phyloP scores from a whole-genome alignment of 2,113 vertebrate genomes.

The Tringa solitaria region DNA sequence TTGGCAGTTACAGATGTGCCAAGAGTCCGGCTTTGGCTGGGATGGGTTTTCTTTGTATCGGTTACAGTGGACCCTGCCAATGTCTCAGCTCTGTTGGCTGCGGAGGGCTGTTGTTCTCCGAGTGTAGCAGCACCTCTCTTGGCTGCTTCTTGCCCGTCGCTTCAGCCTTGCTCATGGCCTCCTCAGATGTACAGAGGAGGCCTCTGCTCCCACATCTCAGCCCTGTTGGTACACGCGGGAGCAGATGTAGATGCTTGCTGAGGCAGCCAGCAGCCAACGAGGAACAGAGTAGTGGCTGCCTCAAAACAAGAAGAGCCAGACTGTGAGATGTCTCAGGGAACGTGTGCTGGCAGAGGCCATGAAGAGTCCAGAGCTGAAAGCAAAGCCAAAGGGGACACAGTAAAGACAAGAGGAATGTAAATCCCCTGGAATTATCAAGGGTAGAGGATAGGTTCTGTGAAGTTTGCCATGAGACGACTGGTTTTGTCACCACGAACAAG shows the following conservation, averaged over 20 bases:
- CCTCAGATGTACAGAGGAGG: neutral
- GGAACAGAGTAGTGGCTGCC: neutral
- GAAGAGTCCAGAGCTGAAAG: neutral
- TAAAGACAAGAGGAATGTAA: neutral
- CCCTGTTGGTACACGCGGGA: accelerated
- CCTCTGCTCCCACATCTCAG: neutral
- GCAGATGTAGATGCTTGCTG: neutral
- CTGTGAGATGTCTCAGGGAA: neutral
- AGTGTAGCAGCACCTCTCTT: neutral
- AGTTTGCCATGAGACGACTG: neutral
- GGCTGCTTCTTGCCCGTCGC: accelerated
- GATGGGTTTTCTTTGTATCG: neutral
- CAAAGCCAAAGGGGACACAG: accelerated
- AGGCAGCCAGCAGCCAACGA: neutral
- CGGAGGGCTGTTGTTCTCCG: accelerated
- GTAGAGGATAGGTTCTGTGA: neutral
- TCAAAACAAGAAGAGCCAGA: neutral
- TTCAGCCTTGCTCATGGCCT: neutral
- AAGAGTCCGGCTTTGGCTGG: neutral
- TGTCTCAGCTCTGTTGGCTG: neutral
- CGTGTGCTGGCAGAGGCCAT: accelerated
- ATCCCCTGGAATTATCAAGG: neutral
- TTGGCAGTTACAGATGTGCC: neutral
- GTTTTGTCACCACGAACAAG: neutral
- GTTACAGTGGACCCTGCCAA: neutral